A percentile compares a stretch with the other conserved stretches of the same genome.
These are phyloP conservation scores for Cyanoderma ruficeps DNA, from an alignment of 2,113 vertebrate genomes.

Conservation along the genomic window DNA sequence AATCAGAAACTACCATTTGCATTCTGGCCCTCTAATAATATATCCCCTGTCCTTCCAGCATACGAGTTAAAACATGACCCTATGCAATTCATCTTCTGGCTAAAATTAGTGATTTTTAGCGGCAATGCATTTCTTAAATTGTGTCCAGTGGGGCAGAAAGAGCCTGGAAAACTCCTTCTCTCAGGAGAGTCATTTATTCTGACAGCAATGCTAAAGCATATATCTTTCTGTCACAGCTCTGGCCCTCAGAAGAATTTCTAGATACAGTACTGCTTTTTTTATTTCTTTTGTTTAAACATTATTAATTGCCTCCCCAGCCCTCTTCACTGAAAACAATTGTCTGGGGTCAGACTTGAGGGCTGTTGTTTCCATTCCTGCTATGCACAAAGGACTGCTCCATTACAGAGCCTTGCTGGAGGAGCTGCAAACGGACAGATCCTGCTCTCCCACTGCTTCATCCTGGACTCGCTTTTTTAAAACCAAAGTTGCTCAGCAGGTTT, in stretches of 20 bases:
- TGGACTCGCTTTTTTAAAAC: not conserved
- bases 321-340: constrained; percentile 47
- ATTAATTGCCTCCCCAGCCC: constrained; percentile 63
- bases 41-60: not conserved
- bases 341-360: constrained; percentile 56
- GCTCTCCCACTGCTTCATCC: not conserved
- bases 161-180: constrained; percentile 45
- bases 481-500: constrained; percentile 21
- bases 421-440: not conserved
- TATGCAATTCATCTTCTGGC: constrained; percentile 22
- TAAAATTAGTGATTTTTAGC: constrained; percentile 51
- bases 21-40: constrained; percentile 5
- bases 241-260: constrained; percentile 55
- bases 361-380: constrained; percentile 41
- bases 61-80: not conserved
- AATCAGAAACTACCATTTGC: constrained; percentile 33
- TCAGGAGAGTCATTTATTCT: constrained; percentile 60
- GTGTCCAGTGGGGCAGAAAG: constrained; percentile 53
- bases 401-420: not conserved
- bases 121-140: constrained; percentile 37
- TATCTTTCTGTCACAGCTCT: constrained; percentile 56
- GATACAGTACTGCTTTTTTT: constrained; percentile 34
- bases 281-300: constrained; percentile 60
- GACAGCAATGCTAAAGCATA: constrained; percentile 33
- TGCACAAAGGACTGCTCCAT: constrained; percentile 14